phyloP scores from a whole-genome alignment of 2,797 vertebrate genomes.

The Toxotes lorentzi region DNA sequence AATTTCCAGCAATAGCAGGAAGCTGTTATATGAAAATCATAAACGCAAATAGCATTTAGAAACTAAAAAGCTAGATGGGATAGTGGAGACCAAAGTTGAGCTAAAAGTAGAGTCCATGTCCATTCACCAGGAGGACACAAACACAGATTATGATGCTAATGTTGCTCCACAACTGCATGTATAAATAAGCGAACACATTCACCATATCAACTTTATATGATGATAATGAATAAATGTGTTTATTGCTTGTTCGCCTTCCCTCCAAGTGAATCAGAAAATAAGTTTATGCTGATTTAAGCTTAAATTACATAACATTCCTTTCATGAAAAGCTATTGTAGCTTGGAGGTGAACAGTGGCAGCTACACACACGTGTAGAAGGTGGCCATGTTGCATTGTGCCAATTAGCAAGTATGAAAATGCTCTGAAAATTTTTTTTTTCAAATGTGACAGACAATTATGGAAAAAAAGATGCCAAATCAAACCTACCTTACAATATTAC shows the following conservation, averaged over 20 bases:
- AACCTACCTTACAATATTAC: background rate
- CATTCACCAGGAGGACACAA: background rate
- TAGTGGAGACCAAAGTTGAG: too few species aligned
- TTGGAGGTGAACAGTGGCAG: background rate
- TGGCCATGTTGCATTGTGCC: too few species aligned
- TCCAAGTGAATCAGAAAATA: too few species aligned
- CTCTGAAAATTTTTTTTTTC: background rate
- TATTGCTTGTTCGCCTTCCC: too few species aligned
- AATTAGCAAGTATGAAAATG: too few species aligned
- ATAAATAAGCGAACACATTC: too few species aligned
- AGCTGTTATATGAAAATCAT: background rate
- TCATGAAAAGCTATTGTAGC: background rate
- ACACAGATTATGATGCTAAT: too few species aligned
- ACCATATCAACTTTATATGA: too few species aligned
- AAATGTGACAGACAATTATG: background rate
- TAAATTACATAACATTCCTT: background rate
- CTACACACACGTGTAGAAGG: too few species aligned
- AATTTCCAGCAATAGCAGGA: background rate
- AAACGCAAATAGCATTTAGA: background rate
- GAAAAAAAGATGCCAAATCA: background rate
- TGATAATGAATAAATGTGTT: too few species aligned
- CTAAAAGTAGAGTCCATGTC: background rate
- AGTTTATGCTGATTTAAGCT: background rate
- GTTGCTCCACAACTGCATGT: too few species aligned
- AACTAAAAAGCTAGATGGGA: background rate